Evolutionary conservation across 1,140 invertebrate genomes (phyloP).

Genomic region (Bemisia tabaci): DNA sequence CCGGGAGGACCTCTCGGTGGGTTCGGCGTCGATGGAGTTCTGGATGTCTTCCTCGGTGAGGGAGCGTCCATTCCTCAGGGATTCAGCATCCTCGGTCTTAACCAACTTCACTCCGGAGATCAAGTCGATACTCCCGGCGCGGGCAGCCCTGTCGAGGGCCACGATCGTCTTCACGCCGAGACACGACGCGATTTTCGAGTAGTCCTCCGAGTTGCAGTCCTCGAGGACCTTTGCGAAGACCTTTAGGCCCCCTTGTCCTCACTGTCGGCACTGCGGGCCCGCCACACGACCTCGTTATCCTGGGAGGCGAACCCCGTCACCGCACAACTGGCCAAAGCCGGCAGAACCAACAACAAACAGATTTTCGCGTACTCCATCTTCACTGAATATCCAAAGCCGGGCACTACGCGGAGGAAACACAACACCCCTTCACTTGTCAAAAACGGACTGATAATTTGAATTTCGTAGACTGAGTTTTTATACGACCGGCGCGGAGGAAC

Average conservation of each 20-base stretch:
- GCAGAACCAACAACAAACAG: background rate
- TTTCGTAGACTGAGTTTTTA: background rate
- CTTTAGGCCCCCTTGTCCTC: background rate
- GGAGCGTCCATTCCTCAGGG: slow-evolving; percentile 27
- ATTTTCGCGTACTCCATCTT: background rate
- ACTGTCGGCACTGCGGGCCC: background rate
- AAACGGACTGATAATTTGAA: background rate
- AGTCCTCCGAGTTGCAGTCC: slow-evolving; percentile 25
- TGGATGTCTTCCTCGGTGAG: slow-evolving; percentile 37
- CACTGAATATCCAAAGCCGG: too few species aligned
- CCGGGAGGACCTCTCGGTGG: slow-evolving; percentile 34
- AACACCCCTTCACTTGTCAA: background rate
- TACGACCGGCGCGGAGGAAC: background rate
- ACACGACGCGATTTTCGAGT: slow-evolving; percentile 33
- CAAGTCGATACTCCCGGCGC: slow-evolving; percentile 39
- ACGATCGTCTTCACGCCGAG: slow-evolving; percentile 41
- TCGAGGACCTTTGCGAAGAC: slow-evolving; percentile 26
- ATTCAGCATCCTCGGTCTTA: slow-evolving; percentile 35
- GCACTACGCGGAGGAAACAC: too few species aligned
- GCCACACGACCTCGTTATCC: background rate
- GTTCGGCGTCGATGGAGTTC: slow-evolving; percentile 36
- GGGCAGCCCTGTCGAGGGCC: slow-evolving; percentile 39
- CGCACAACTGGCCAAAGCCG: background rate
- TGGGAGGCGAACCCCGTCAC: background rate
- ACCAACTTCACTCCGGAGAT: slow-evolving; percentile 42